These are phyloP conservation scores for Xanthia togata DNA, from an alignment of 2,888 invertebrate species.

Conservation along the genomic window DNA sequence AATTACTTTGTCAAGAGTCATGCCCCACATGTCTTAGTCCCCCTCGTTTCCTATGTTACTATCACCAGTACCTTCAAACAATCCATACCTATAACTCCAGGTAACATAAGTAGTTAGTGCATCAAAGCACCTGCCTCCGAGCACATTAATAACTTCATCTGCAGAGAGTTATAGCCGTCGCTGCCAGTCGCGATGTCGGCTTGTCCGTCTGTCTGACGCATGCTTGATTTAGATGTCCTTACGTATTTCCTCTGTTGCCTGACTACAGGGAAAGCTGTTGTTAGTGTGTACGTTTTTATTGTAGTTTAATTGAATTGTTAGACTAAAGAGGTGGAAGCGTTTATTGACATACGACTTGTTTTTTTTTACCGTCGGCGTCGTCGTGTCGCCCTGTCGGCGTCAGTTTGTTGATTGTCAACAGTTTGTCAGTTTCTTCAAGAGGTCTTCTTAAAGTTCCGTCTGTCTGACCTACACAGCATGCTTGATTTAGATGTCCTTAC, in stretches of 20 bases:
- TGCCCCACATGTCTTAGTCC: neutral
- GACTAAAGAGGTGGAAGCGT: neutral
- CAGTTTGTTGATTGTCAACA: neutral
- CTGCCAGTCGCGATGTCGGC: constrained; percentile 72
- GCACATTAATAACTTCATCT: constrained; percentile 83
- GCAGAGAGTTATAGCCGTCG: constrained; percentile 76
- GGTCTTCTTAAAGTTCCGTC: constrained; percentile 63
- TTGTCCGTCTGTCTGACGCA: constrained; percentile 77
- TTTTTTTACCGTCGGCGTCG: too few relatives aligned
- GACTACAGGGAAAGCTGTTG: constrained; percentile 43
- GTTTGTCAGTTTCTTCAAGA: neutral
- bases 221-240: constrained; percentile 83
- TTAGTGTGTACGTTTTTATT: neutral
- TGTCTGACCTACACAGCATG: constrained; percentile 67
- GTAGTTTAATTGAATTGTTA: neutral
- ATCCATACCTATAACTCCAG: constrained; percentile 17
- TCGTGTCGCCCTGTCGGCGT: neutral
- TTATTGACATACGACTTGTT: neutral
- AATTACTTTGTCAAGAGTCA: neutral
- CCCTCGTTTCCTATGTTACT: neutral
- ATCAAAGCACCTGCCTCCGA: constrained; percentile 61
- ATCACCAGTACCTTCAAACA: neutral
- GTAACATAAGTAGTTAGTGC: constrained; percentile 56
- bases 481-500: constrained; percentile 83
- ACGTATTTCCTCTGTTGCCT: constrained; percentile 70